Conservation (phyloP, 1,140 invertebrate species). For the Gonatopus flavifemur region DNA sequence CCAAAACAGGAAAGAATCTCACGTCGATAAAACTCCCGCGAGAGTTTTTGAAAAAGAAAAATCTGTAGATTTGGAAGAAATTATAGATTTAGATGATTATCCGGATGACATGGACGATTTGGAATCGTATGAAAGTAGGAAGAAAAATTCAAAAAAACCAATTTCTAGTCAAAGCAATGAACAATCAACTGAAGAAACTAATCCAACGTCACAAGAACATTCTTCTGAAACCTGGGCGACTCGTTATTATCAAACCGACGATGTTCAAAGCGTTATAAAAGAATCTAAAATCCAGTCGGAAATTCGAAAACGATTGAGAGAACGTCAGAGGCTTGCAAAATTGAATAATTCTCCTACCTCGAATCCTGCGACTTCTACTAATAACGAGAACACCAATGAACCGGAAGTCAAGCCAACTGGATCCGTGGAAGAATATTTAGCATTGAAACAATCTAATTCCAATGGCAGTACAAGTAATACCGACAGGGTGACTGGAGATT, state of each 20-base stretch:
- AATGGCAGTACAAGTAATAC: background rate
- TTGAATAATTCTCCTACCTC: conserved; percentile 41
- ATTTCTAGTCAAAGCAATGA: conserved; percentile 3
- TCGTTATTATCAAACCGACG: conserved; percentile 54
- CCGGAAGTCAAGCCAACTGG: conserved; percentile 38
- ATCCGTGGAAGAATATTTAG: conserved; percentile 54
- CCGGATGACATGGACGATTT: conserved; percentile 52
- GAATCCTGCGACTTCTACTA: conserved; percentile 11
- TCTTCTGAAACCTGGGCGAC: conserved; percentile 52
- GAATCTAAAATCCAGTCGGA: conserved; percentile 58
- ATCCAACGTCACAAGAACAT: conserved; percentile 6
- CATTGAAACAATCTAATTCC: conserved; percentile 38
- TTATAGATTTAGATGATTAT: conserved; percentile 57
- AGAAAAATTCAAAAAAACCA: conserved; percentile 16
- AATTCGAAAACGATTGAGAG: conserved; percentile 53
- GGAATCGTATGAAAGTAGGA: conserved; percentile 30
- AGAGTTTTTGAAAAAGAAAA: conserved; percentile 18
- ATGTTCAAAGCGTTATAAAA: conserved; percentile 55
- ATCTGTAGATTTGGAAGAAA: conserved; percentile 42
- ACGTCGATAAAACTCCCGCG: background rate
- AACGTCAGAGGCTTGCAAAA: conserved; percentile 49
- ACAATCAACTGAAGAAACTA: background rate
- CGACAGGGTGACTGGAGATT: too few relatives aligned
- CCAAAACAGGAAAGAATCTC: conserved; percentile 5
- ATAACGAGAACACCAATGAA: conserved; percentile 12